phyloP scores from a whole-genome alignment of 2,113 vertebrate species.

The Raja brachyura region DNA sequence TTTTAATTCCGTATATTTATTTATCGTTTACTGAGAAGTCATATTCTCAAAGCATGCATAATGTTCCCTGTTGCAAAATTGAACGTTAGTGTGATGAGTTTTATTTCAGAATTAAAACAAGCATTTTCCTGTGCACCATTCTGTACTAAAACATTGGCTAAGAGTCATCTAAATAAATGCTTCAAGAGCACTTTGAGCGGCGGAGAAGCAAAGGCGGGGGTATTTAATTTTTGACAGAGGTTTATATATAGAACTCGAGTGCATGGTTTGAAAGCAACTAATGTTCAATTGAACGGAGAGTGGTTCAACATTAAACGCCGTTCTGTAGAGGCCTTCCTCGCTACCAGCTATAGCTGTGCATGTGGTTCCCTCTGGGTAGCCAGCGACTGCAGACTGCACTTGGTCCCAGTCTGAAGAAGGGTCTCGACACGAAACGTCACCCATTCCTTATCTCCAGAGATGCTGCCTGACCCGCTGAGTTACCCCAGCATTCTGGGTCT shows the following conservation, averaged over 20 bases:
- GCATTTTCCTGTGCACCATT: not conserved
- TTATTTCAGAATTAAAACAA: not conserved
- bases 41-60: not conserved
- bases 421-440: no score
- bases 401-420: not conserved
- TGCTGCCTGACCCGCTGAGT: no score
- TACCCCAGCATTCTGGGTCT: no score
- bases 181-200: constrained; percentile 48
- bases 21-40: not conserved
- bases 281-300: constrained; percentile 45
- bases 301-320: constrained; percentile 40
- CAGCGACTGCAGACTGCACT: not conserved
- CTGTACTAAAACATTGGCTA: constrained; percentile 44
- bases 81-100: not conserved
- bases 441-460: no score
- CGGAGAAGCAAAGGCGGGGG: constrained; percentile 41
- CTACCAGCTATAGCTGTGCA: no score
- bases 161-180: constrained; percentile 46
- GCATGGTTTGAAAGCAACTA: constrained; percentile 55
- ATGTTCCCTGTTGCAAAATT: not conserved
- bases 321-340: not conserved
- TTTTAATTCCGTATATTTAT: not conserved
- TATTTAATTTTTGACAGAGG: constrained; percentile 52
- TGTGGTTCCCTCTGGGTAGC: not conserved
- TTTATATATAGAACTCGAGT: constrained; percentile 59